Percentiles rank a stretch among this genome's conserved stretches.
Conservation (phyloP, 1,140 invertebrate species). For the Spodoptera frugiperda region DNA sequence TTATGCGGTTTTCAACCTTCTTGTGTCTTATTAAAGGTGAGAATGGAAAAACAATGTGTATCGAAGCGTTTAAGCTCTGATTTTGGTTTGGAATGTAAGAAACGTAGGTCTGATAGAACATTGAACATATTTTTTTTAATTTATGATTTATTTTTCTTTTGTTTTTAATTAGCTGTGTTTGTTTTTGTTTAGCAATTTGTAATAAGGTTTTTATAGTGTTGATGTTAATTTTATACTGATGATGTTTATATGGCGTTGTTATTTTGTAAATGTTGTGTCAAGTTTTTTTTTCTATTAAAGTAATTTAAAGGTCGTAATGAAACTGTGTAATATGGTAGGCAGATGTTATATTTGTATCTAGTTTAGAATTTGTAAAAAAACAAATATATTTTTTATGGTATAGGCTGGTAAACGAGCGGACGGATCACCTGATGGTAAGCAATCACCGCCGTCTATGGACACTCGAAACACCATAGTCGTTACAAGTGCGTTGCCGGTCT, state of each 20-base stretch:
- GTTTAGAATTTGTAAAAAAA: too few relatives aligned
- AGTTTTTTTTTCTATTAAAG: background rate
- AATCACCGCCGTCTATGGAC: too few relatives aligned
- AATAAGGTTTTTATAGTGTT: background rate
- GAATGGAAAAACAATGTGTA: background rate
- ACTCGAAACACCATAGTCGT: too few relatives aligned
- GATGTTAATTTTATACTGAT: background rate
- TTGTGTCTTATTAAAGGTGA: background rate
- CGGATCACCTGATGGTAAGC: too few relatives aligned
- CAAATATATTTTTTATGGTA: too few relatives aligned
- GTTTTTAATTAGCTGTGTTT: conserved; percentile 16
- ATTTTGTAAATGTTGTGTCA: background rate
- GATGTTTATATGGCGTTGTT: too few relatives aligned
- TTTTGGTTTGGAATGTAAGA: conserved; percentile 65
- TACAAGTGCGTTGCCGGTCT: too few relatives aligned
- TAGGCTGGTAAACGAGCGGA: too few relatives aligned
- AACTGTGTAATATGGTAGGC: too few relatives aligned
- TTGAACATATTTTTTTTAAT: conserved; percentile 47
- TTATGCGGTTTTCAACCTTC: conserved; percentile 5
- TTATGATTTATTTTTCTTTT: conserved; percentile 60
- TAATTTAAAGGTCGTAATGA: too few relatives aligned
- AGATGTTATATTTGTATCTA: too few relatives aligned
- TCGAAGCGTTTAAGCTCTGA: conserved; percentile 57
- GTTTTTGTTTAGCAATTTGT: background rate
- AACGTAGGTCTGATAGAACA: conserved; percentile 64